Evolutionary conservation across 2,113 vertebrate genomes (phyloP).

Genomic region (Nothobranchius furzeri): DNA sequence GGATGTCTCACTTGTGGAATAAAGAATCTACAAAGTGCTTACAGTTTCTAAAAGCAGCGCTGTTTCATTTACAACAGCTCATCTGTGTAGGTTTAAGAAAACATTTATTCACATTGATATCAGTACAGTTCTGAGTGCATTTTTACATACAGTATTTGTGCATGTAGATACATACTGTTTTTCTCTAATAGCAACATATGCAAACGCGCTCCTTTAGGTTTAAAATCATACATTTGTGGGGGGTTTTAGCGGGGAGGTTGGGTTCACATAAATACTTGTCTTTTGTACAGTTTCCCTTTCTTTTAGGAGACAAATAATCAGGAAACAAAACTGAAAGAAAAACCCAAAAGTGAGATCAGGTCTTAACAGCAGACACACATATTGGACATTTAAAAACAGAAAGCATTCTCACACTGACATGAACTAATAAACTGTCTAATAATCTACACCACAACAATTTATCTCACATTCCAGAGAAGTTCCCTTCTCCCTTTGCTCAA

Average conservation of each 20-base stretch:
- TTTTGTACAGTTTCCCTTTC: slow-evolving; percentile 76
- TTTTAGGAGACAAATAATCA: slow-evolving; percentile 60
- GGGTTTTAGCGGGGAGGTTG: too few relatives aligned
- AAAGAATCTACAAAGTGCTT: not conserved
- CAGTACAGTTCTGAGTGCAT: slow-evolving; percentile 71
- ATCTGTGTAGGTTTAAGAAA: slow-evolving; percentile 73
- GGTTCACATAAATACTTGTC: slow-evolving; percentile 51
- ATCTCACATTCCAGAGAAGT: slow-evolving; percentile 66
- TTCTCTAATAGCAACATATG: slow-evolving; percentile 22
- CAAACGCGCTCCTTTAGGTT: slow-evolving; percentile 38
- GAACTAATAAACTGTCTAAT: slow-evolving; percentile 56
- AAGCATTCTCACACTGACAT: slow-evolving; percentile 72
- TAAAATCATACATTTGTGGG: slow-evolving; percentile 20
- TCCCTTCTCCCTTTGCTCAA: slow-evolving; percentile 42
- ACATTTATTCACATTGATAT: slow-evolving; percentile 83
- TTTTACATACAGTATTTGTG: slow-evolving; percentile 66
- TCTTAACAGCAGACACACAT: slow-evolving; percentile 63
- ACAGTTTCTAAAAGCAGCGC: too few relatives aligned
- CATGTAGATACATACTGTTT: slow-evolving; percentile 45
- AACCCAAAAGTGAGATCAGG: slow-evolving; percentile 56
- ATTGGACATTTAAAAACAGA: slow-evolving; percentile 61
- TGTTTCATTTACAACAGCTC: slow-evolving; percentile 17
- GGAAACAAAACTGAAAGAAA: slow-evolving; percentile 46
- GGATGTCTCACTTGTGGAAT: not conserved
- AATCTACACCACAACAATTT: slow-evolving; percentile 54